phyloP scores from a whole-genome alignment of 2,797 vertebrate genomes.

The Novumbra hubbsi region DNA sequence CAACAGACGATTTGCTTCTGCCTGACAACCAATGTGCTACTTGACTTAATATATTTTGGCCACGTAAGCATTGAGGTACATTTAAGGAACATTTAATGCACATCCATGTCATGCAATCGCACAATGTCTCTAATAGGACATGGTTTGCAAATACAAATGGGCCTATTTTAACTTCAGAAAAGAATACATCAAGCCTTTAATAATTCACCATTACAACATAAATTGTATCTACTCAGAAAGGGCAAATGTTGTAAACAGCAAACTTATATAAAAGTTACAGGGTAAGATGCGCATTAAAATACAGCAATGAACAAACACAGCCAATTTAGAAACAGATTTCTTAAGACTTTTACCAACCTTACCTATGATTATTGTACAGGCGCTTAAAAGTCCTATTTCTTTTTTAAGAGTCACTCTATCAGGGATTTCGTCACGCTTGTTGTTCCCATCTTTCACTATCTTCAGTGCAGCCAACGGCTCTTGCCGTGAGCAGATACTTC shows the following conservation, averaged over 20 bases:
- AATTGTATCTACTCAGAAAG: background rate
- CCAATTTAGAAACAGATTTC: background rate
- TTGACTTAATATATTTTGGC: constrained; percentile 46
- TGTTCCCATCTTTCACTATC: constrained; percentile 41
- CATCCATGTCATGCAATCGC: background rate
- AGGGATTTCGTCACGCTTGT: constrained; percentile 45
- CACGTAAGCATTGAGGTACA: constrained; percentile 43
- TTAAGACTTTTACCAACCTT: constrained; percentile 50
- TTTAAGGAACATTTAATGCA: constrained; percentile 22
- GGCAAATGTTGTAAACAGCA: background rate
- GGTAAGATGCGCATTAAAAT: background rate
- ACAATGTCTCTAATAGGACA: background rate
- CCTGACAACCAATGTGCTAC: constrained; percentile 30
- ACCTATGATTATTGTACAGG: constrained; percentile 96
- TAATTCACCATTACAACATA: background rate
- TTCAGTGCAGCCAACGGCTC: constrained; percentile 41
- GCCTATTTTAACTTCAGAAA: background rate
- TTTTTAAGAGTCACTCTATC: constrained; percentile 91
- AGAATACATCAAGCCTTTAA: background rate
- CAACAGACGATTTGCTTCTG: constrained; percentile 47
- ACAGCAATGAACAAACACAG: background rate
- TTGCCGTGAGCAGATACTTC: constrained; percentile 44
- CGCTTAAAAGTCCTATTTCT: constrained; percentile 93
- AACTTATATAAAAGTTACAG: background rate
- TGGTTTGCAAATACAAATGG: background rate